These are phyloP conservation scores for Camptogramma bilineatum DNA, from an alignment of 2,888 invertebrate genomes.

Conservation along the genomic window DNA sequence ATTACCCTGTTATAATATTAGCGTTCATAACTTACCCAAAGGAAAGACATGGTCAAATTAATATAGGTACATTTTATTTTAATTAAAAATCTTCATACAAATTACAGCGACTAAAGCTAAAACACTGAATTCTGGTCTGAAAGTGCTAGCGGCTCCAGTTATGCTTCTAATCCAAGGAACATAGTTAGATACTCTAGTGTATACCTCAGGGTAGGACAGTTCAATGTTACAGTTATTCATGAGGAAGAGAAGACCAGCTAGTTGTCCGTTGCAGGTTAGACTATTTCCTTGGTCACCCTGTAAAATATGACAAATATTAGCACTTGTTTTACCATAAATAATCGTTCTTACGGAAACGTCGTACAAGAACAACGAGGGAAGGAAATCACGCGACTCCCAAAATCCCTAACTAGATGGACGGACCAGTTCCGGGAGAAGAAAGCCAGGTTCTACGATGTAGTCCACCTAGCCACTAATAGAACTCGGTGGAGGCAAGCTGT, in stretches of 20 bases:
- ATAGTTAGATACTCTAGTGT: constrained; percentile 62
- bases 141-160: constrained; percentile 52
- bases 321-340: no score
- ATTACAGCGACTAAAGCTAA: constrained; percentile 49
- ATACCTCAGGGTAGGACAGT: constrained; percentile 57
- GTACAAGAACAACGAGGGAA: no score
- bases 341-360: no score
- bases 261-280: constrained; percentile 55
- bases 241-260: constrained; percentile 58
- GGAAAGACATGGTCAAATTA: no score
- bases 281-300: constrained; percentile 64
- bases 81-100: constrained; percentile 44
- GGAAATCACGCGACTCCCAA: no score
- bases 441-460: no score
- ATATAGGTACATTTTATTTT: neutral
- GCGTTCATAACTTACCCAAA: neutral
- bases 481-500: no score
- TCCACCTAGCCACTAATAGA: no score
- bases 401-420: no score
- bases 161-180: constrained; percentile 57
- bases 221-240: constrained; percentile 48
- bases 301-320: constrained; percentile 23
- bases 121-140: constrained; percentile 51
- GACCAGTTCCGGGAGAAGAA: no score
- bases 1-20: no score